Base-by-base conservation (phyloP, 2,113 vertebrate genomes). In the Parotia lawesii region DNA sequence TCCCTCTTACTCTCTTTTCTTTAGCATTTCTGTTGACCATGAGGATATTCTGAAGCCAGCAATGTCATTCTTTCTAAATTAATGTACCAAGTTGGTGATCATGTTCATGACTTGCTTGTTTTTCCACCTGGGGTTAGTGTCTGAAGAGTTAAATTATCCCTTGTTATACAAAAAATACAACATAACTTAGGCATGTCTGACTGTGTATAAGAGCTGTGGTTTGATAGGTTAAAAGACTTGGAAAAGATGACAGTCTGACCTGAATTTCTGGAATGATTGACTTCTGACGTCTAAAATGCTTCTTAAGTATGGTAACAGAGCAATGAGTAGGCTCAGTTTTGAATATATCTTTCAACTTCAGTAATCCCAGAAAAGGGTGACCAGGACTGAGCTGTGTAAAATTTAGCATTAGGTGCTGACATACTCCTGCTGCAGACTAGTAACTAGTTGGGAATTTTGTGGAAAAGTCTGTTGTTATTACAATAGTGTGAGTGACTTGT, bases 181-280 rank as follows among this genome's bases (percentile, higher is more conserved):
- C 45, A 5, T 62, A 58, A 57, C 4, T 89, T 64, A 56, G 27
- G 37, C 23, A 27, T 65, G 12, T 50, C n/a, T 85, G 37, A 45
- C 37, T 83, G 18, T 69, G 22, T 76, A 8, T 65, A 72, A 35
- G 48, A 51, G 12, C 22, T 57, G 33, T 82, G 28, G 79, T 90
- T 86, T 86, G 56, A 42, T 70, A 67, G 44, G 27, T 86, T 92
- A 40, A 87, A 91, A 72, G 53, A 62, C 65, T 92, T 87, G 35
- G 33, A 40, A 84, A 66, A 58, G 56, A 70, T 89, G 56, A 54
- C 37, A 80, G 67, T 47, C 76, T 94, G 76, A 87, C 73, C 51
- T 77, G 89, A 87, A 81, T 89, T 95, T 92, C 87, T 95, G 73
- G 53, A 92, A 71, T 77, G 16, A 76, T 80, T 88, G 56, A 77